Base-by-base conservation (phyloP, 2,888 invertebrate genomes). In the Lasioglossum morio region DNA sequence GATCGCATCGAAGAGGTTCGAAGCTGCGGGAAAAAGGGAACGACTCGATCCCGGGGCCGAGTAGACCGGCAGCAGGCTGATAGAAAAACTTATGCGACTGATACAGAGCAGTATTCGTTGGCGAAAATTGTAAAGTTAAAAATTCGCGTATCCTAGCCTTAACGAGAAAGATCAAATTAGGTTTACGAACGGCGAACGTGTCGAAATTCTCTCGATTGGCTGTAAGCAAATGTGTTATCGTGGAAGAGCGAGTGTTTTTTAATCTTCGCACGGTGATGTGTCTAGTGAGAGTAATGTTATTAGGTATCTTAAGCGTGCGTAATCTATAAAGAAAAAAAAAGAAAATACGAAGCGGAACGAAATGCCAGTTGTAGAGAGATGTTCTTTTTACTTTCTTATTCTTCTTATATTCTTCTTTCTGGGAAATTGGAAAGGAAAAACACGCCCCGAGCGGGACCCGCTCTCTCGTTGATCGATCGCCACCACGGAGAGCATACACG, bases 81-180 rank as follows among this genome's bases (percentile, higher is more conserved):
- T 37, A 34, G 23, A 74, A 76, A 57, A 76, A 76, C 72, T 75
- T 81, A 84, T 87, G 95, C 95, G 95, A 95, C 95, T 95, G 95
- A 95, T 93, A 93, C 90, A 91, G 91, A 95, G 84, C 95, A 95
- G 95, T 95, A 95, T 95, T 95, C 92, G 92, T 87, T 92, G 91
- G 92, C 92, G 92, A 92, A 46, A 93, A 91, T 92, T 92, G 92
- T 92, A 91, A 92, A 89, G 88, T n/a, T 83, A 79, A 89, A 89
- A 89, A 89, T 86, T 89, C 81, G 82, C 81, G 86, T 79, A 88
- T 84, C 86, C 88, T 94, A 94, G 93, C 93, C 92, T 93, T 94
- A 92, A 89, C 80, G 84, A 85, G 80, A 78, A 81, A 81, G 85
- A 87, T 83, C 76, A 78, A 92, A 92, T 92, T 92, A 92, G 89